phyloP scores from a whole-genome alignment of 2,113 vertebrate species.

The pig (Sus scrofa) region DNA sequence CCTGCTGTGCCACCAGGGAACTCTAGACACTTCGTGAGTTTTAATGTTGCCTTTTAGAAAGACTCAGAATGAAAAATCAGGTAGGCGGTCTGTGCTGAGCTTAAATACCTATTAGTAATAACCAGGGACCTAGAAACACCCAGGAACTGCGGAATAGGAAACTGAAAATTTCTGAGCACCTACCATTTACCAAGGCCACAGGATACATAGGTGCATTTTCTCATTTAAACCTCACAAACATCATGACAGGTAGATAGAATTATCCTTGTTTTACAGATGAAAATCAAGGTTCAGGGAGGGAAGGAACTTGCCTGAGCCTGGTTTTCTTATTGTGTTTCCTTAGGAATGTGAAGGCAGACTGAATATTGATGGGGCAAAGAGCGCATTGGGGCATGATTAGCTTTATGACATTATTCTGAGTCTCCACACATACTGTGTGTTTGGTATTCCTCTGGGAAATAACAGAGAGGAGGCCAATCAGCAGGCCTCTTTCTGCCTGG shows the following conservation, averaged over 20 bases:
- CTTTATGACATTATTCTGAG: conserved; percentile 67
- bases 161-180: neutral
- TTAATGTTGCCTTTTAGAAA: neutral
- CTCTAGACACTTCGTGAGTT: neutral
- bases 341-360: neutral
- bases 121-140: neutral
- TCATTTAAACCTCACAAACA: conserved; percentile 29
- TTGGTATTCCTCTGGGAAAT: conserved; percentile 67
- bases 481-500: neutral
- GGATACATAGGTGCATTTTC: neutral
- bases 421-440: conserved; percentile 35
- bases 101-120: neutral
- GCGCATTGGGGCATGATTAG: conserved; percentile 32
- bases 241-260: neutral
- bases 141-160: neutral
- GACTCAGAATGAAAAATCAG: neutral
- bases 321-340: conserved; percentile 31
- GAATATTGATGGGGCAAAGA: conserved; percentile 59
- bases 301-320: conserved; percentile 10
- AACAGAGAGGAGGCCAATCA: conserved; percentile 57
- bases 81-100: neutral
- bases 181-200: neutral
- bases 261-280: neutral
- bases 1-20: no score
- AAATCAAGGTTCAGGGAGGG: conserved; percentile 17